Percentiles rank a stretch among this genome's conserved stretches.
phyloP scores from a whole-genome alignment of 2,797 vertebrate genomes.

The Channa striata region DNA sequence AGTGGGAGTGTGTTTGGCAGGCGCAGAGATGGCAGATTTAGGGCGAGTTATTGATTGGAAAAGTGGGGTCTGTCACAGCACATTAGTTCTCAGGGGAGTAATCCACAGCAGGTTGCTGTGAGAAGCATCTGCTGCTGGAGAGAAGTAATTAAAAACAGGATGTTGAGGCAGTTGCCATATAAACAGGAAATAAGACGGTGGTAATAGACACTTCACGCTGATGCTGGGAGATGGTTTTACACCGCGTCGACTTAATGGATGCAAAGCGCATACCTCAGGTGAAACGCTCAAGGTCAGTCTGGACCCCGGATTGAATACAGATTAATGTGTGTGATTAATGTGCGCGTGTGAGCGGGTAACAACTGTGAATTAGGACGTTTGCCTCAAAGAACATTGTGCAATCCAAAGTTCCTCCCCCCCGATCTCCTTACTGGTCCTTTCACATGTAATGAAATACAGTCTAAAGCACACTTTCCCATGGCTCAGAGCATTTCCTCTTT shows the following conservation, averaged over 20 bases:
- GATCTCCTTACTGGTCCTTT: background rate
- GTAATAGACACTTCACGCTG: slow-evolving; percentile 85
- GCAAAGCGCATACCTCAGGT: slow-evolving; percentile 78
- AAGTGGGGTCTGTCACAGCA: slow-evolving; percentile 89
- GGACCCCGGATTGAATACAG: slow-evolving; percentile 76
- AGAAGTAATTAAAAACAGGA: slow-evolving; percentile 89
- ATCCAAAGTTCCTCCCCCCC: slow-evolving; percentile 48
- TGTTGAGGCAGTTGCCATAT: slow-evolving; percentile 87
- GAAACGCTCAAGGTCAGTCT: slow-evolving; percentile 81
- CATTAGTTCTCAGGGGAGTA: slow-evolving; percentile 88
- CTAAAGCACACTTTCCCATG: slow-evolving; percentile 20
- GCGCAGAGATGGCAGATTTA: slow-evolving; percentile 87
- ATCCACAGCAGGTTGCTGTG: slow-evolving; percentile 86
- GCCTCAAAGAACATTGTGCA: slow-evolving; percentile 45
- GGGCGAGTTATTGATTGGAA: slow-evolving; percentile 89
- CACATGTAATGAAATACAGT: slow-evolving; percentile 12
- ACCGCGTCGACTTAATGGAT: slow-evolving; percentile 78
- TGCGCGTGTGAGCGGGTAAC: slow-evolving; percentile 52
- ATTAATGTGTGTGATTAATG: slow-evolving; percentile 70
- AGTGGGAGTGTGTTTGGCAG: slow-evolving; percentile 84
- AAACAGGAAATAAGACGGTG: slow-evolving; percentile 87
- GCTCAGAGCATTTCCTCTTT: slow-evolving; percentile 13
- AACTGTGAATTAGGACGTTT: slow-evolving; percentile 63
- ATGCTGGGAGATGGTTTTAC: slow-evolving; percentile 80
- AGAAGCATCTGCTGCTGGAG: slow-evolving; percentile 85